These are phyloP conservation scores for Triops longicaudatus DNA, from an alignment of 1,140 invertebrate species.

Conservation along the genomic window DNA sequence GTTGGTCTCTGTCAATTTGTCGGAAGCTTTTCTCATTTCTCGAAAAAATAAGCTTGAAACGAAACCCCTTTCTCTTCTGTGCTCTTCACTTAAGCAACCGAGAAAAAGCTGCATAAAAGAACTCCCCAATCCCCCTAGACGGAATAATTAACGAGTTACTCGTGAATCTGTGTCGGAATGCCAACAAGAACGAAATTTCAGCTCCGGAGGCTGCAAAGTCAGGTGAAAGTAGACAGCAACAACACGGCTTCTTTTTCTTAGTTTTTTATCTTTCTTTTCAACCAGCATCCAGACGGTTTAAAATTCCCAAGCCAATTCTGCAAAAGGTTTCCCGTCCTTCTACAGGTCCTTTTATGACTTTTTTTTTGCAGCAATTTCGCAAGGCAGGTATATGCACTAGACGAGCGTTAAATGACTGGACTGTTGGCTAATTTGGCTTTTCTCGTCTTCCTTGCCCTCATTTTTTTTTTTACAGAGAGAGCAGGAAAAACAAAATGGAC, in stretches of 20 bases:
- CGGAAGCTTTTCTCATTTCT: not conserved
- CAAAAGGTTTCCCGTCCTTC: not conserved
- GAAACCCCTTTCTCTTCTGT: not conserved
- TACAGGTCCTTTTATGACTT: too few relatives aligned
- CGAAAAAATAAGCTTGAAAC: not conserved
- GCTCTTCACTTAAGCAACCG: not conserved
- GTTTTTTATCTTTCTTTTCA: not conserved
- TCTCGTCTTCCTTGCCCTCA: not conserved
- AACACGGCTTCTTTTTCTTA: too few relatives aligned
- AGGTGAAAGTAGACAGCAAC: not conserved
- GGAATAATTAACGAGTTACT: constrained; percentile 8
- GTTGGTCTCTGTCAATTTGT: not conserved
- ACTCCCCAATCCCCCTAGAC: not conserved
- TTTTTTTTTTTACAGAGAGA: not conserved
- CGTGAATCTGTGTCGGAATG: constrained; percentile 14
- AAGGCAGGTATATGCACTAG: not conserved
- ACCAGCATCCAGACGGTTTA: not conserved
- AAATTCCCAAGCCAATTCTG: not conserved
- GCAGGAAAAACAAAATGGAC: not conserved
- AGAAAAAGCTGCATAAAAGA: not conserved
- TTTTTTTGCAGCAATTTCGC: too few relatives aligned
- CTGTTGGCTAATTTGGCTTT: not conserved
- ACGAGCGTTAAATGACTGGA: not conserved
- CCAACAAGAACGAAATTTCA: not conserved
- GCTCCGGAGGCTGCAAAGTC: constrained; percentile 1